Percentiles rank a stretch among this genome's conserved stretches.
phyloP scores from a whole-genome alignment of 2,888 invertebrate genomes.

The Theretra japonica region DNA sequence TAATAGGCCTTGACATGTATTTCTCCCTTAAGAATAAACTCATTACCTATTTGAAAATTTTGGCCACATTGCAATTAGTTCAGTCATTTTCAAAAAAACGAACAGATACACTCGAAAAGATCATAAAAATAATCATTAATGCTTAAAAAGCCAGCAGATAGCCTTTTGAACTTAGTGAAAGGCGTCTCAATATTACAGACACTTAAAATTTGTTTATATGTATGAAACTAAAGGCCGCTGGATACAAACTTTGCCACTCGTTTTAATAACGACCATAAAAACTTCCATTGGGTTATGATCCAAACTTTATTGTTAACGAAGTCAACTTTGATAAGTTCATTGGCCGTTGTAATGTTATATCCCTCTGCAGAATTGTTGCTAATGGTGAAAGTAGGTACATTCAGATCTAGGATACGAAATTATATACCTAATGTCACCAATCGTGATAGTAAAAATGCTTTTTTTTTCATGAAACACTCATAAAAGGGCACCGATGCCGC shows the following conservation, averaged over 20 bases:
- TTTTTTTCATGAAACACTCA: too few relatives aligned
- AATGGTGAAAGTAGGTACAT: not conserved
- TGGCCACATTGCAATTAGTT: too few relatives aligned
- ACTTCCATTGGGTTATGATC: not conserved
- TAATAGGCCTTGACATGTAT: too few relatives aligned
- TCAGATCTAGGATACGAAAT: not conserved
- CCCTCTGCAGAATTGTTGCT: not conserved
- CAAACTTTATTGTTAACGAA: not conserved
- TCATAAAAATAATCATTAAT: too few relatives aligned
- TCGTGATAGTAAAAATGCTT: not conserved
- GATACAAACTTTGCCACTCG: not conserved
- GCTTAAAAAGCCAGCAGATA: too few relatives aligned
- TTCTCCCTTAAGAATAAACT: too few relatives aligned
- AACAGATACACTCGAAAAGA: not conserved
- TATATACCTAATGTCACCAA: not conserved
- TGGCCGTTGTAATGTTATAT: not conserved
- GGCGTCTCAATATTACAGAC: too few relatives aligned
- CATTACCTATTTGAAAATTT: too few relatives aligned
- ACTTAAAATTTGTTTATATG: too few relatives aligned
- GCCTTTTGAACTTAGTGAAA: too few relatives aligned
- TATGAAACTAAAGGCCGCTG: not conserved
- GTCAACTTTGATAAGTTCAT: slow-evolving; percentile 3
- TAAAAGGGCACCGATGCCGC: too few relatives aligned
- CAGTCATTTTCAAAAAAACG: too few relatives aligned
- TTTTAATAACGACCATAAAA: not conserved